Conservation (phyloP, 2,797 vertebrate species). For the Lacerta agilis region DNA sequence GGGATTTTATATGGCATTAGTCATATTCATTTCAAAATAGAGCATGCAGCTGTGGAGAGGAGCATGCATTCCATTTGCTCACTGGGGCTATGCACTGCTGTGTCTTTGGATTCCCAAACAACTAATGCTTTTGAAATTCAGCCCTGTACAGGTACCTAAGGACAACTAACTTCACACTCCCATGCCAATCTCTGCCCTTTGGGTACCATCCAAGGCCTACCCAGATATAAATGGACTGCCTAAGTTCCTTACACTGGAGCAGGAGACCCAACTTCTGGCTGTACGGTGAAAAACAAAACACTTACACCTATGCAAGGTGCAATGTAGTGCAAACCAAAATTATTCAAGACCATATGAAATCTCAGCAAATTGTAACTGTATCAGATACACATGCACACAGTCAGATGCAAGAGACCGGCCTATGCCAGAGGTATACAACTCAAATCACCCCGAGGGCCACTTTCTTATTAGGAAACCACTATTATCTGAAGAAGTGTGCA, state of each 20-base stretch:
- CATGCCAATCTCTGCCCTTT: not conserved
- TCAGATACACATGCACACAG: not conserved
- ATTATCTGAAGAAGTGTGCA: too few relatives aligned
- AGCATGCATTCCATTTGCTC: not conserved
- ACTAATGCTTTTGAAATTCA: not conserved
- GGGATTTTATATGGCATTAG: not conserved
- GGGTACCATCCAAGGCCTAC: not conserved
- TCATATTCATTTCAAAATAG: not conserved
- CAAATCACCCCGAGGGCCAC: not conserved
- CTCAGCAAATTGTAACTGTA: not conserved
- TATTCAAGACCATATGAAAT: not conserved
- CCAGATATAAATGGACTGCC: not conserved
- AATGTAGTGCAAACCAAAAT: not conserved
- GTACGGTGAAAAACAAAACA: not conserved
- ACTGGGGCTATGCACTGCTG: not conserved
- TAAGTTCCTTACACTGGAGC: not conserved
- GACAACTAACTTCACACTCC: not conserved
- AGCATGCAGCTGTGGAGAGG: not conserved
- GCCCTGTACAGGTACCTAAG: not conserved
- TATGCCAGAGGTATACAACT: not conserved
- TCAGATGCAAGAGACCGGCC: not conserved
- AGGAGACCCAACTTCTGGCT: not conserved
- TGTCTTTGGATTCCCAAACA: not conserved
- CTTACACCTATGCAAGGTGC: too few relatives aligned
- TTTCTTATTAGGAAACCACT: not conserved